Evolutionary conservation across 2,113 vertebrate genomes (phyloP), one percentile per base, ranked within the genome.

Genomic region (Malurus cyaneus): DNA sequence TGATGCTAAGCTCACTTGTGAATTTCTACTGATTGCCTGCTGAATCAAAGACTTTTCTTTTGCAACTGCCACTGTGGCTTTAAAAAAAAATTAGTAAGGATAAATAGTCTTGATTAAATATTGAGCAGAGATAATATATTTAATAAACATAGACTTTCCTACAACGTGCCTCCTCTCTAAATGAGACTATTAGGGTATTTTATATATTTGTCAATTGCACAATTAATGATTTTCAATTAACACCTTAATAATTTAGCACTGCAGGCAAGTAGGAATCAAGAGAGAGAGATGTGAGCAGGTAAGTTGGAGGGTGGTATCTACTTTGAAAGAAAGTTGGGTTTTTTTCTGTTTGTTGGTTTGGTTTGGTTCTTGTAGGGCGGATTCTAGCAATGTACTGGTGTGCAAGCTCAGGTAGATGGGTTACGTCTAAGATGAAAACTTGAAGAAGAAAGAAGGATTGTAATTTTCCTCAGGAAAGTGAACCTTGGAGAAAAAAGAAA

Each of bases 311-410:
- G 11, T 36, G 6, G 3, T 41, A 7, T 69, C 54, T 52, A 36
- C 36, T 67, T 6, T 18, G 71, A 44, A 59, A 44, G 11, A 31
- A 5, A 17, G 3, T 25, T 7, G 25, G 16, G 12, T 9, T 13
- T 65, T n/a, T 3, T 13, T 66, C 29, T 18, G 0, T 10, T 47
- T 71, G 15, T 19, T 0, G 2, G 3, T 49, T 49, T 49, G 39
- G 39, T 46, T 46, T 46, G 7, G 50, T 50, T 25, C 13, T 26
- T 49, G 47, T 50, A 50, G 4, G 14, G 3, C 1, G 18, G 4
- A 23, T 28, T 56, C 79, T 34, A 72, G 29, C 19, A 56, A 19
- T 3, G 1, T 59, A 11, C 4, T 49, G 4, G 3, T 70, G 14
- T 78, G n/a, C 25, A 53, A 18, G 57, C 13, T 52, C 23, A 47